phyloP scores from a whole-genome alignment of 2,888 invertebrate genomes.

The Amblyjoppa fuscipennis region DNA sequence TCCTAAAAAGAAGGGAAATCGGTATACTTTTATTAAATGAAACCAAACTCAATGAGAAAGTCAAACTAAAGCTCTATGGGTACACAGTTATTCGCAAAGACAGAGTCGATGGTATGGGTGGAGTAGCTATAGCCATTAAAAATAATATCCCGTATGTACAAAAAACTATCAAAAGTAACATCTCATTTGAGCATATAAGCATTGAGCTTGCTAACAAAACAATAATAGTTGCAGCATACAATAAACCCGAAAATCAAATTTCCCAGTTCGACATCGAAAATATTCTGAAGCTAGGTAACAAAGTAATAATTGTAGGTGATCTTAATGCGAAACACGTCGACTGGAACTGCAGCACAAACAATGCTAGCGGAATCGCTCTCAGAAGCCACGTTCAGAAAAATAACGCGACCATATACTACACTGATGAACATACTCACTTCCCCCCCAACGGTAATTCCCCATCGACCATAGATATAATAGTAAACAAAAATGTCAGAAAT shows the following conservation, averaged over 20 bases:
- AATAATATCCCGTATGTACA: slow-evolving; percentile 61
- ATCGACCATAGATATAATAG: slow-evolving; percentile 71
- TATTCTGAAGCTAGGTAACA: slow-evolving; percentile 49
- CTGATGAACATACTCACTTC: slow-evolving; percentile 70
- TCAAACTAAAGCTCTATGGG: slow-evolving; percentile 61
- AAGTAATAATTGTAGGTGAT: slow-evolving; percentile 69
- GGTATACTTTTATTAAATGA: slow-evolving; percentile 64
- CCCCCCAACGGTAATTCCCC: slow-evolving; percentile 69
- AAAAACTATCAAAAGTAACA: slow-evolving; percentile 5
- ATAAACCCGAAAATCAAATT: slow-evolving; percentile 31
- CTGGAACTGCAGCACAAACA: slow-evolving; percentile 70
- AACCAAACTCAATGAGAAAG: slow-evolving; percentile 48
- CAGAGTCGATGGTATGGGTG: slow-evolving; percentile 58
- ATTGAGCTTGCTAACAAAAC: not conserved
- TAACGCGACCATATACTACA: slow-evolving; percentile 61
- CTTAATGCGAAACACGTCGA: slow-evolving; percentile 69
- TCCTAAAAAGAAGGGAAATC: slow-evolving; percentile 44
- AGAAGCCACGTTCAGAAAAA: slow-evolving; percentile 58
- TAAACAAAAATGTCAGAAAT: slow-evolving; percentile 75
- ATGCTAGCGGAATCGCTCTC: slow-evolving; percentile 43
- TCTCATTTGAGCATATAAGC: not conserved
- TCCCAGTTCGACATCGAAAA: not conserved
- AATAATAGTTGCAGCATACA: slow-evolving; percentile 54
- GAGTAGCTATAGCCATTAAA: slow-evolving; percentile 68
- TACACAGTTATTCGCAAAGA: slow-evolving; percentile 65